Evolutionary conservation across 1,140 invertebrate species (phyloP).

Genomic region (Drosophila lowei): DNA sequence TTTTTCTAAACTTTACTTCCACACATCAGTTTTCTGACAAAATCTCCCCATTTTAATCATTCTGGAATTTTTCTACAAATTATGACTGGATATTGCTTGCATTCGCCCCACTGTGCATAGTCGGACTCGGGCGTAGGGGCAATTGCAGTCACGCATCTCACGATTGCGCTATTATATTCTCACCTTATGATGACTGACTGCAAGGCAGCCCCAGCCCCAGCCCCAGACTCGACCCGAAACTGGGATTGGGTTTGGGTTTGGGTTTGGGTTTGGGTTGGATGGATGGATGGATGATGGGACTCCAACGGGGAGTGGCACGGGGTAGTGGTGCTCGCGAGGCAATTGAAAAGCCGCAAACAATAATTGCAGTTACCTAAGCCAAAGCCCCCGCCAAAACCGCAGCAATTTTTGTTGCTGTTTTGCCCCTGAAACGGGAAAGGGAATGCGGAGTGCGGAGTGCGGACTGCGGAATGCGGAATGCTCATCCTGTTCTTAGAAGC

Average conservation of each 20-base stretch:
- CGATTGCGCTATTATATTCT: conserved; percentile 80
- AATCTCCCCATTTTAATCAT: no score
- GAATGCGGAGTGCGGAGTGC: conserved; percentile 32
- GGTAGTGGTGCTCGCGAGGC: conserved; percentile 24
- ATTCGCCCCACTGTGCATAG: conserved; percentile 42
- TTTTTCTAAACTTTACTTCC: no score
- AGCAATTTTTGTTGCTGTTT: conserved; percentile 50
- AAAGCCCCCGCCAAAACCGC: conserved; percentile 50
- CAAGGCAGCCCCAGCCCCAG: conserved; percentile 3
- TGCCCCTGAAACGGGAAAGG: conserved; percentile 53
- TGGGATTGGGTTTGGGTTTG: conserved; percentile 4
- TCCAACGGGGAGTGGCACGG: conserved; percentile 6
- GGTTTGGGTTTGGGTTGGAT: background rate
- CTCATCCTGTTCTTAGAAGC: conserved; percentile 61
- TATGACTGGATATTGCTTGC: background rate
- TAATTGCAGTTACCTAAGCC: conserved; percentile 75
- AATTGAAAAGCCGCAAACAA: conserved; percentile 81
- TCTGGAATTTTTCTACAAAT: background rate
- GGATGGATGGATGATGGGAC: background rate
- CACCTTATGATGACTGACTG: conserved; percentile 80
- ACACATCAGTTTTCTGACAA: no score
- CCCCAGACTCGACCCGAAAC: conserved; percentile 30
- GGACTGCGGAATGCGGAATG: conserved; percentile 4
- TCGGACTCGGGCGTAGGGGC: conserved; percentile 64
- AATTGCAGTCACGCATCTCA: conserved; percentile 81